phyloP scores from a whole-genome alignment of 2,113 vertebrate species.

The Eclectus roratus region DNA sequence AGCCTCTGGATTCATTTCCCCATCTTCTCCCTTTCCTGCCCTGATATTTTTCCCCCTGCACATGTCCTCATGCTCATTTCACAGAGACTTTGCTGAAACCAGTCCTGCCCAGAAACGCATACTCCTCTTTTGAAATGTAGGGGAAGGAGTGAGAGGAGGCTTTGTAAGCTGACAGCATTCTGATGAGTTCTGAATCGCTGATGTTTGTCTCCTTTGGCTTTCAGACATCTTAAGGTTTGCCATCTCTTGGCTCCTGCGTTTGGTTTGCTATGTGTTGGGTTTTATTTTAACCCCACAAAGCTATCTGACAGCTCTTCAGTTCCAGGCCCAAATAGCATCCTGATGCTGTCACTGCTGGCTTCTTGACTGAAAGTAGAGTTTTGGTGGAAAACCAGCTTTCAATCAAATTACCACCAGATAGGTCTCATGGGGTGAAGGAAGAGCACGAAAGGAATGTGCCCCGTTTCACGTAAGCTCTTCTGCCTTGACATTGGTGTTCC shows the following conservation, averaged over 20 bases:
- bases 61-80: neutral
- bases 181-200: neutral
- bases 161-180: neutral
- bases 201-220: neutral
- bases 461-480: neutral
- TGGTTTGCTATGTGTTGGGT: neutral
- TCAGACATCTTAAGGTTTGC: neutral
- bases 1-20: neutral
- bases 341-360: slow-evolving; percentile 39
- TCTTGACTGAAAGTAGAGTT: neutral
- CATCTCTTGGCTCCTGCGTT: neutral
- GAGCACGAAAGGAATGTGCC: neutral
- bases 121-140: neutral
- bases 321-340: slow-evolving; percentile 34
- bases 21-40: neutral
- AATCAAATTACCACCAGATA: neutral
- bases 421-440: neutral
- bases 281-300: slow-evolving; percentile 14
- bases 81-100: neutral
- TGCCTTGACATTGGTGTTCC: neutral
- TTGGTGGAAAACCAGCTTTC: slow-evolving; percentile 29
- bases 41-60: neutral
- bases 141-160: neutral
- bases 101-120: neutral
- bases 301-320: neutral